Conservation (phyloP, 2,797 vertebrate species). For the Okamejei kenojei region DNA sequence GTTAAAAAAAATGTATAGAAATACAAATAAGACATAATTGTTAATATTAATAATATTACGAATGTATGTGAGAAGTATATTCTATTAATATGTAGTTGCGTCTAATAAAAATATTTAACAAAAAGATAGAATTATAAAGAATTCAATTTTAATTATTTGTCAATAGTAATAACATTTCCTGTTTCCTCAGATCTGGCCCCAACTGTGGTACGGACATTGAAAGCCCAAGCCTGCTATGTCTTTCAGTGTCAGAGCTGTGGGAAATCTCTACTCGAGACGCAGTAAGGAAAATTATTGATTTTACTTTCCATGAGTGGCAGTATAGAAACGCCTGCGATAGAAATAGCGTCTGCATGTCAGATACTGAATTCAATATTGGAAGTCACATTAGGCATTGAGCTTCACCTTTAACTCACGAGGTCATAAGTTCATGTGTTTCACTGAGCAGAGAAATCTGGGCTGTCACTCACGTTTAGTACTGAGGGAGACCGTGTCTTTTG, state of each 20-base stretch:
- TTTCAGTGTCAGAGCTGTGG: conserved; percentile 83
- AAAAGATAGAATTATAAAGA: not conserved
- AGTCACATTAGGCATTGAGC: not conserved
- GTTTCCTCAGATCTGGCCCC: conserved; percentile 58
- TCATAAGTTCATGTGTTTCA: not conserved
- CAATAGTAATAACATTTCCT: not conserved
- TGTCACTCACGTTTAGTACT: not conserved
- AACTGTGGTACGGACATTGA: conserved; percentile 59
- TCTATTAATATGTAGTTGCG: no score
- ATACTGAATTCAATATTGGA: not conserved
- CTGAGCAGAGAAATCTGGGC: not conserved
- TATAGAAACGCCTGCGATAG: not conserved
- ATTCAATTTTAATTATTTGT: not conserved
- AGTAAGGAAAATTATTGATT: conserved; percentile 61
- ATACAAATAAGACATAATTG: no score
- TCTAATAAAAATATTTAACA: no score
- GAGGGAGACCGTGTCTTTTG: not conserved
- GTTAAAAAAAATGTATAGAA: no score
- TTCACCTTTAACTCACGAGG: not conserved
- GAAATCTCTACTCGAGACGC: conserved; percentile 64
- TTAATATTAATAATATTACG: no score
- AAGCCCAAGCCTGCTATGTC: conserved; percentile 59
- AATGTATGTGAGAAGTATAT: no score
- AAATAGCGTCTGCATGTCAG: not conserved
- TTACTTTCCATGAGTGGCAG: not conserved